Percentiles rank a stretch among this genome's conserved stretches.
phyloP scores from a whole-genome alignment of 2,113 vertebrate genomes.

The Seriola aureovittata region DNA sequence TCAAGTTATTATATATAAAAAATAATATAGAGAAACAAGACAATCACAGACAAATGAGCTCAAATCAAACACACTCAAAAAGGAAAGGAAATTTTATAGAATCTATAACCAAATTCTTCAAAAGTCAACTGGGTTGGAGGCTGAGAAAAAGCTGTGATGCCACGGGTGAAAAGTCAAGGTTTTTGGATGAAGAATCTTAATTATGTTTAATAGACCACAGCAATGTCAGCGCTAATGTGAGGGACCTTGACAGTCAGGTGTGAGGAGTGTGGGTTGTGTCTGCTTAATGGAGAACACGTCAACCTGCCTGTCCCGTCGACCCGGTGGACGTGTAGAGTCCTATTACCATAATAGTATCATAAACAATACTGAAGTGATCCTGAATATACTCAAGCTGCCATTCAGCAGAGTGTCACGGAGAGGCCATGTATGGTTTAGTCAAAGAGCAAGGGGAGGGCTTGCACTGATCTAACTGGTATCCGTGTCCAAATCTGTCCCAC shows the following conservation, averaged over 20 bases:
- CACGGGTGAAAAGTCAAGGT: constrained; percentile 53
- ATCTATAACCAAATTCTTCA: neutral
- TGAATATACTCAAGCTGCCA: constrained; percentile 44
- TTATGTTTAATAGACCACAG: constrained; percentile 61
- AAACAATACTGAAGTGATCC: constrained; percentile 58
- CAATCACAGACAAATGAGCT: constrained; percentile 24
- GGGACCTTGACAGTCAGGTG: constrained; percentile 71
- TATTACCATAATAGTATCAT: constrained; percentile 62
- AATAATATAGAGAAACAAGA: constrained; percentile 21
- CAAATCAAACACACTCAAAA: constrained; percentile 13
- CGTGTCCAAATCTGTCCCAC: neutral
- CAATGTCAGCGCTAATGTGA: constrained; percentile 60
- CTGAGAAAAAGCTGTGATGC: constrained; percentile 31
- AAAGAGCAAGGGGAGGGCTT: constrained; percentile 17
- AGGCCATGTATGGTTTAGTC: constrained; percentile 31
- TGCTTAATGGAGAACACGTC: constrained; percentile 69
- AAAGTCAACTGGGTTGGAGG: constrained; percentile 9
- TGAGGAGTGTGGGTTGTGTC: constrained; percentile 62
- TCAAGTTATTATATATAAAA: constrained; percentile 44
- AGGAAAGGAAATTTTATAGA: neutral
- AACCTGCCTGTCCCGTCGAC: constrained; percentile 18
- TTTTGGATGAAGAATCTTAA: constrained; percentile 42
- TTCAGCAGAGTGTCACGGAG: constrained; percentile 40
- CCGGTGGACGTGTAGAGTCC: constrained; percentile 29
- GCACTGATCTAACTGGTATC: neutral